These are phyloP conservation scores for Hafferia zeledoni DNA, from an alignment of 2,797 vertebrate species.

Conservation along the genomic window DNA sequence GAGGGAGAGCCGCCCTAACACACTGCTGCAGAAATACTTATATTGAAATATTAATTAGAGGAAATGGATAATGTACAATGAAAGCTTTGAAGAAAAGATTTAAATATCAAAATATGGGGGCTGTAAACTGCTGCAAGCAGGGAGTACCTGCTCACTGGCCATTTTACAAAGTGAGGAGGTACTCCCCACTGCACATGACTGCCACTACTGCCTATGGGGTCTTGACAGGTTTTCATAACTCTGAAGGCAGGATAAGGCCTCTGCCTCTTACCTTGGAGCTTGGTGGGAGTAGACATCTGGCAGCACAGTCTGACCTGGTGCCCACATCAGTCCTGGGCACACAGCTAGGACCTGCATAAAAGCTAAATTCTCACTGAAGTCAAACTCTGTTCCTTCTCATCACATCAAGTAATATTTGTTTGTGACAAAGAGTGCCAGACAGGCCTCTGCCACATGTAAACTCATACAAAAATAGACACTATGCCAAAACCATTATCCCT, in stretches of 20 bases:
- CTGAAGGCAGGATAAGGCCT: background rate
- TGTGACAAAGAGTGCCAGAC: background rate
- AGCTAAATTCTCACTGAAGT: background rate
- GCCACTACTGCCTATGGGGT: background rate
- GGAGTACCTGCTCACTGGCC: background rate
- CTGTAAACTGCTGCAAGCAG: background rate
- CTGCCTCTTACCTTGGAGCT: background rate
- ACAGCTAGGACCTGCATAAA: background rate
- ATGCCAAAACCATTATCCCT: background rate
- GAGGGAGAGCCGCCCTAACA: background rate
- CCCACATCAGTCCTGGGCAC: background rate
- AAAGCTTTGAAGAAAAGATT: background rate
- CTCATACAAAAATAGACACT: background rate
- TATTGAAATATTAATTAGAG: background rate
- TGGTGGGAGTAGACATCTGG: background rate
- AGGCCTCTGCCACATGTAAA: background rate
- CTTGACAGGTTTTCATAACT: background rate
- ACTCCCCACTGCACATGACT: accelerated
- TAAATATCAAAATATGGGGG: too few species aligned
- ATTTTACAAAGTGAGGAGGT: background rate
- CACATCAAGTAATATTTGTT: background rate
- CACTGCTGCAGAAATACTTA: background rate
- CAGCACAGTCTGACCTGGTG: background rate
- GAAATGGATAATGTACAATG: background rate
- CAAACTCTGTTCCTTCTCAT: background rate